Percentiles rank a stretch among this genome's conserved stretches.
phyloP scores from a whole-genome alignment of 2,888 invertebrate species.

The Belgica antarctica region DNA sequence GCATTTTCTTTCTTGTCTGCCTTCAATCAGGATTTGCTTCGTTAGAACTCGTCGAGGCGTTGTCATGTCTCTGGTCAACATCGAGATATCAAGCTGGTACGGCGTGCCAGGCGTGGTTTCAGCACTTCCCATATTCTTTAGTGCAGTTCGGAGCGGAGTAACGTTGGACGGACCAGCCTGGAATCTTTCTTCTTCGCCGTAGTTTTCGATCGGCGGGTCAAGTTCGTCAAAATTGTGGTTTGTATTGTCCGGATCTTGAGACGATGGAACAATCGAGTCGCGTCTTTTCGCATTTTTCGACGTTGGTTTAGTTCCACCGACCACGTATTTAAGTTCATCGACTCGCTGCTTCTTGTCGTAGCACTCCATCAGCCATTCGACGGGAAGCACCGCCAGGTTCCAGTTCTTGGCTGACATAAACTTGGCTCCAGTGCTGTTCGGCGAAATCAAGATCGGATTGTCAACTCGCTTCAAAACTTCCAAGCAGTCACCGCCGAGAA shows the following conservation, averaged over 20 bases:
- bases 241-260: background rate
- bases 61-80: background rate
- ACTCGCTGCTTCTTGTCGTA: background rate
- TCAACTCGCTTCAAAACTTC: background rate
- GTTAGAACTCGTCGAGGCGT: slow-evolving; percentile 8
- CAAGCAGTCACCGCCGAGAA: slow-evolving; percentile 59
- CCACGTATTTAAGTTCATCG: slow-evolving; percentile 21
- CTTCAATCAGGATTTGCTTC: background rate
- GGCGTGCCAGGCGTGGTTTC: background rate
- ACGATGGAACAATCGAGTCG: slow-evolving; percentile 18
- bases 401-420: background rate
- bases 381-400: background rate
- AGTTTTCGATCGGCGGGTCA: background rate
- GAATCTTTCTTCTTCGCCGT: background rate
- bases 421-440: background rate
- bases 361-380: slow-evolving; percentile 1
- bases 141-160: background rate
- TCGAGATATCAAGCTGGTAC: background rate
- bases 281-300: background rate
- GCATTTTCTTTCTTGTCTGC: too few species aligned
- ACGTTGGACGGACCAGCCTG: too few species aligned
- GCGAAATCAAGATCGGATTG: slow-evolving; percentile 13
- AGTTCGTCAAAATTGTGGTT: too few species aligned
- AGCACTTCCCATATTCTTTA: too few species aligned
- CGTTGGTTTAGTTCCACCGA: slow-evolving; percentile 28